phyloP scores from a whole-genome alignment of 2,888 invertebrate genomes.

The Hesperia comma region DNA sequence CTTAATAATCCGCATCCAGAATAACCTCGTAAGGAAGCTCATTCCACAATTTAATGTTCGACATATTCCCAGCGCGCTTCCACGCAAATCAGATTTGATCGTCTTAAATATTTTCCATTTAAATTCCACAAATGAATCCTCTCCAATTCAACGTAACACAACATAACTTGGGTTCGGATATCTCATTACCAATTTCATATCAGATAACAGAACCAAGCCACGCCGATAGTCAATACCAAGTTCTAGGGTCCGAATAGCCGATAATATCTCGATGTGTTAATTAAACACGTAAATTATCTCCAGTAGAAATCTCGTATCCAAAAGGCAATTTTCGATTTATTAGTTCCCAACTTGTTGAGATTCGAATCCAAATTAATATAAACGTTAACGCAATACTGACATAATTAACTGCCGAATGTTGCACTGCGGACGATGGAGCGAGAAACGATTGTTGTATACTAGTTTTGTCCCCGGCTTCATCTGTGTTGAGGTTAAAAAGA shows the following conservation, averaged over 20 bases:
- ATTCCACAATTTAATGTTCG: too few relatives aligned
- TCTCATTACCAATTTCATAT: slow-evolving; percentile 5
- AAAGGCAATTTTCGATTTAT: slow-evolving; percentile 47
- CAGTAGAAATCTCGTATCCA: slow-evolving; percentile 43
- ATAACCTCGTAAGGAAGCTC: too few relatives aligned
- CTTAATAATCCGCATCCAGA: too few relatives aligned
- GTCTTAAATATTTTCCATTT: neutral
- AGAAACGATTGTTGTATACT: neutral
- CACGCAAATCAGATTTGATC: neutral
- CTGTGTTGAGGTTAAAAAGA: too few relatives aligned
- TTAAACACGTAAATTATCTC: slow-evolving; percentile 46
- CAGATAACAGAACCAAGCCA: slow-evolving; percentile 12
- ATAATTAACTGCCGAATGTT: slow-evolving; percentile 26
- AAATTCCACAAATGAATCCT: neutral
- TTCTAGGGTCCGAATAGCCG: slow-evolving; percentile 28
- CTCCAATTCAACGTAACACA: neutral
- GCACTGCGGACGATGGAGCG: neutral
- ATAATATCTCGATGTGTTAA: slow-evolving; percentile 42
- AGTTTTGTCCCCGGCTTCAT: too few relatives aligned
- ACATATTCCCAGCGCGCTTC: too few relatives aligned
- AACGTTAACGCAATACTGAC: slow-evolving; percentile 33
- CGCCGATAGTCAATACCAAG: slow-evolving; percentile 14
- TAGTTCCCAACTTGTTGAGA: slow-evolving; percentile 43
- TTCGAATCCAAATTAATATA: slow-evolving; percentile 37
- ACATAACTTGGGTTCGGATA: neutral